These are phyloP conservation scores for Agonum fuliginosum DNA, from an alignment of 2,888 invertebrate species.

Conservation along the genomic window DNA sequence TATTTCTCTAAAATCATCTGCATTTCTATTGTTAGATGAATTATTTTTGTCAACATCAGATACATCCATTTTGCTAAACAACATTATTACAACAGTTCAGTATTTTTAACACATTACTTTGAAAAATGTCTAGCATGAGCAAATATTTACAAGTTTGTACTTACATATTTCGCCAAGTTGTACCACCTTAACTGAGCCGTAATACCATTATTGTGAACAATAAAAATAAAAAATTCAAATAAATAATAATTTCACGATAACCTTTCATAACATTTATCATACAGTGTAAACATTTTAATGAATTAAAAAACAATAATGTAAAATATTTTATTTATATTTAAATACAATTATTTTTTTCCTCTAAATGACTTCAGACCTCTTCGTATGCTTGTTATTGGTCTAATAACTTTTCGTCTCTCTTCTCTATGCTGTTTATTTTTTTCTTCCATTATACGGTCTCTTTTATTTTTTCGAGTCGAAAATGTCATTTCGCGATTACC, in stretches of 20 bases:
- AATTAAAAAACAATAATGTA: constrained; percentile 33
- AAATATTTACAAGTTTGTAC: constrained; percentile 31
- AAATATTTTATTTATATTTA: constrained; percentile 61
- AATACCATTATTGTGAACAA: constrained; percentile 13
- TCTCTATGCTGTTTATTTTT: constrained; percentile 80
- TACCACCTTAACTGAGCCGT: constrained; percentile 41
- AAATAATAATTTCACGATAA: constrained; percentile 42
- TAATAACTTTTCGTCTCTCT: constrained; percentile 80
- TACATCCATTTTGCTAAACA: constrained; percentile 61
- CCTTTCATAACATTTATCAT: constrained; percentile 44
- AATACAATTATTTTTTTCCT: constrained; percentile 62
- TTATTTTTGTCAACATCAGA: constrained; percentile 57
- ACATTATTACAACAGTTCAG: not conserved
- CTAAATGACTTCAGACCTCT: constrained; percentile 44
- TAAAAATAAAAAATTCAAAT: constrained; percentile 26
- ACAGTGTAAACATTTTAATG: constrained; percentile 33
- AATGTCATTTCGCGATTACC: constrained; percentile 90
- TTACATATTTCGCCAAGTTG: constrained; percentile 19
- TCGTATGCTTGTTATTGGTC: constrained; percentile 74
- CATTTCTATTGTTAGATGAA: constrained; percentile 37
- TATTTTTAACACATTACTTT: constrained; percentile 17
- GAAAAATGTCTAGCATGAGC: not conserved
- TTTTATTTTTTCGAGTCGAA: constrained; percentile 77
- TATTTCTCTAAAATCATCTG: constrained; percentile 19
- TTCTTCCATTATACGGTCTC: constrained; percentile 76